Base-by-base conservation (phyloP, 2,888 invertebrate genomes). In the Rhimphoctona megacephalus region DNA sequence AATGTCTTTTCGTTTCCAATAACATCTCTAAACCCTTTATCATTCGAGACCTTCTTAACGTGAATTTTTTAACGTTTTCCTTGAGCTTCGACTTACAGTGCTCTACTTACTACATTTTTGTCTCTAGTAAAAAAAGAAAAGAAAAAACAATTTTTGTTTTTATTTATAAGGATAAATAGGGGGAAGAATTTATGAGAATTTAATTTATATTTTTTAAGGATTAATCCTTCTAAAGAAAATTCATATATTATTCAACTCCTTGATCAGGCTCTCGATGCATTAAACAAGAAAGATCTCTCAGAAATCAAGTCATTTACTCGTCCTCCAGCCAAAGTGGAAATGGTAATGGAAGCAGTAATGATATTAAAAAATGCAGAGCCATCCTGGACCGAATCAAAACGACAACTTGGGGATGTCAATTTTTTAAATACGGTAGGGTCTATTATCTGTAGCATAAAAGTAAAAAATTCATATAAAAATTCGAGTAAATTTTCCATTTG, bases 231-330 rank as follows among this genome's bases (percentile, higher is more conserved):
- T 1, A 17, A 30, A 30, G 61, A 30, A 61, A 61, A 30, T 17
- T 61, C 17, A 30, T 61, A 61, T 61, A 30, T 61, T 61, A 30
- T 43, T 49, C n/a, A 17, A 70, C 66, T 30, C 61, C 6, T 73
- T 49, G 0, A 66, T 67, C 90, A 95, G 95, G 98, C 98, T 0
- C 94, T 98, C 74, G 97, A 97, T 91, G 96, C 97, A 0, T 94
- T 98, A 25, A 98, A 97, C 92, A 98, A 98, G 94, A 97, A 97
- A 92, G 98, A 98, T 92, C 96, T 98, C 81, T 97, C 97, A 61
- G 98, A 98, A 95, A 97, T 98, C 85, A 98, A 98, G 93, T 98
- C 98, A 0, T 98, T 98, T 93, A 97, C 97, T 0, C 96, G 97
- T 85, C 98, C 98, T 0, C 98, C 98, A 2, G 95, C 96, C 82